Evolutionary conservation across 2,888 invertebrate genomes (phyloP).

Genomic region (Notodonta ziczac): DNA sequence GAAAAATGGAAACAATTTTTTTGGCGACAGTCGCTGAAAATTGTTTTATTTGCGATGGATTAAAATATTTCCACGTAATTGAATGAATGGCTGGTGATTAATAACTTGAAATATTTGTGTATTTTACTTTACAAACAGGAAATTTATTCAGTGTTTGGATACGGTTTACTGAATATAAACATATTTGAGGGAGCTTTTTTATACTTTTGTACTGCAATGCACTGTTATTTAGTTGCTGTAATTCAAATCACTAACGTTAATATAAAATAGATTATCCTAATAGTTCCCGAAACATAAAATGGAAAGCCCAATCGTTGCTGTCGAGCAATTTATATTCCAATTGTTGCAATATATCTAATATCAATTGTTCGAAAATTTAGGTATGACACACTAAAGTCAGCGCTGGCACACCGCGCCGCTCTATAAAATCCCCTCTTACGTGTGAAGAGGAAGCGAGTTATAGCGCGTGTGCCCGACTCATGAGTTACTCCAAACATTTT

Average conservation of each 20-base stretch:
- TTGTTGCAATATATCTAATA: neutral
- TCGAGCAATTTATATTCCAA: too few species aligned
- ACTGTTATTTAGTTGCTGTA: too few species aligned
- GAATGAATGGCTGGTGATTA: constrained; percentile 2
- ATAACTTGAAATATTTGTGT: constrained; percentile 1
- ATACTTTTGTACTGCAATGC: too few species aligned
- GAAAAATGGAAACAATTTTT: constrained; percentile 3
- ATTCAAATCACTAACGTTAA: too few species aligned
- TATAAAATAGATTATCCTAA: too few species aligned
- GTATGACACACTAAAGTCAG: constrained; percentile 16
- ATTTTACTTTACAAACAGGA: neutral
- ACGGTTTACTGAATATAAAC: too few species aligned
- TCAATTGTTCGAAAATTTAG: neutral
- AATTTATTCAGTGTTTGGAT: neutral
- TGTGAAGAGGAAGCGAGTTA: constrained; percentile 73
- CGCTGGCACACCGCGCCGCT: constrained; percentile 36
- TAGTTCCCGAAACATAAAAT: too few species aligned
- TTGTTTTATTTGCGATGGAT: constrained; percentile 11
- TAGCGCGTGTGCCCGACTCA: constrained; percentile 61
- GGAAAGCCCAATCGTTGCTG: too few species aligned
- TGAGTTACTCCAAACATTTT: constrained; percentile 72
- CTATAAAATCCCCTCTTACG: constrained; percentile 45
- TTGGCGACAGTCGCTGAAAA: constrained; percentile 1
- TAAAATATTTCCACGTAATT: constrained; percentile 12
- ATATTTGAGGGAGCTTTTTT: too few species aligned